phyloP scores from a whole-genome alignment of 1,140 invertebrate genomes.

The Muscidifurax raptorellus region DNA sequence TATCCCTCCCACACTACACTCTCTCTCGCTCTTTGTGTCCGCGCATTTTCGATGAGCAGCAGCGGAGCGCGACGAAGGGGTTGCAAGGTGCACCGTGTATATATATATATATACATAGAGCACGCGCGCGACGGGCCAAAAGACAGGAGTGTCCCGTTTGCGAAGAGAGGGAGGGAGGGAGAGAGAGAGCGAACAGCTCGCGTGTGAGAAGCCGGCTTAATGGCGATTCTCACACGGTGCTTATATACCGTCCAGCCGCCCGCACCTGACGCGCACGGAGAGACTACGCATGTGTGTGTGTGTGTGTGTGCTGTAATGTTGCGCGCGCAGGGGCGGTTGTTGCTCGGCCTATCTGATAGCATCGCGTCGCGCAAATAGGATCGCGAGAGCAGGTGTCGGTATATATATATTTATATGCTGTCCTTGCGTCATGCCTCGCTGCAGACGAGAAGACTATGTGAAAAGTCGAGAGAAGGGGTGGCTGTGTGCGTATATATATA shows the following conservation, averaged over 20 bases:
- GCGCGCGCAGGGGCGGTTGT: conserved; percentile 58
- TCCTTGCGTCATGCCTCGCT: not conserved
- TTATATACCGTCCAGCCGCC: not conserved
- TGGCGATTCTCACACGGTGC: conserved; percentile 69
- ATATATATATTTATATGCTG: conserved; percentile 30
- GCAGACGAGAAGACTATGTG: not conserved
- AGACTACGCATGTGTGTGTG: too few species aligned
- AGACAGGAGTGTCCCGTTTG: conserved; percentile 14
- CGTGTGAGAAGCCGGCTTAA: conserved; percentile 72
- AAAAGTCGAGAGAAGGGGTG: too few species aligned
- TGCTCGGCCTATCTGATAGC: conserved; percentile 65
- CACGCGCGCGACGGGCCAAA: not conserved
- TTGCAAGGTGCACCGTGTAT: not conserved
- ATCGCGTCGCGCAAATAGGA: conserved; percentile 66
- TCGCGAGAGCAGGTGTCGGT: conserved; percentile 59
- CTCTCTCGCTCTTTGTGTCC: not conserved
- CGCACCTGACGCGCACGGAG: not conserved
- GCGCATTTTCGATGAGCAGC: conserved; percentile 15
- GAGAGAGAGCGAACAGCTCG: conserved; percentile 4
- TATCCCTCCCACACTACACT: not conserved
- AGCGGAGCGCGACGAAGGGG: conserved; percentile 33
- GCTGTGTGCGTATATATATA: too few species aligned
- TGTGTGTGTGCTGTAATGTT: conserved; percentile 33
- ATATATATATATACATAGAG: not conserved
- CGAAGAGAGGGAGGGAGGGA: not conserved